phyloP scores from a whole-genome alignment of 2,113 vertebrate genomes.

The Anguilla japonica region DNA sequence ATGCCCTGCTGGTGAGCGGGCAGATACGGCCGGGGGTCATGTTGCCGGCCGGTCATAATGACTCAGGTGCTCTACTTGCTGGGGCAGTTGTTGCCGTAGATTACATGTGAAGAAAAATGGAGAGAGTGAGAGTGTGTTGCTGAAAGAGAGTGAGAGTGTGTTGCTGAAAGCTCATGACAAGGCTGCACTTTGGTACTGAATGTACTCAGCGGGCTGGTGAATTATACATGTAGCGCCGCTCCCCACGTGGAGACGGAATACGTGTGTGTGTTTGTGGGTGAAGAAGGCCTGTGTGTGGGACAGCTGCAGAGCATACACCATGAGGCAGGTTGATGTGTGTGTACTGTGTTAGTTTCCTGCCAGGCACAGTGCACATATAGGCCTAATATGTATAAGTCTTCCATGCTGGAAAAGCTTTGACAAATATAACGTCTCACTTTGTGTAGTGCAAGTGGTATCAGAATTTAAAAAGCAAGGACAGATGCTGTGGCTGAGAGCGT shows the following conservation, averaged over 20 bases:
- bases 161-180: not conserved
- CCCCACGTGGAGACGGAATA: not conserved
- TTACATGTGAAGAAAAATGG: not conserved
- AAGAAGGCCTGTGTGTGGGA: not conserved
- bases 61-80: not conserved
- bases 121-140: not conserved
- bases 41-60: not conserved
- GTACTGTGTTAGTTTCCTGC: not conserved
- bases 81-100: not conserved
- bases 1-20: not conserved
- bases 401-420: not conserved
- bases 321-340: not conserved
- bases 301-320: not conserved
- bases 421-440: not conserved
- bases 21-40: not conserved
- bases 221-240: conserved; percentile 1
- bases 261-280: conserved; percentile 3
- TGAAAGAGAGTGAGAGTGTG: conserved; percentile 2
- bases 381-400: not conserved
- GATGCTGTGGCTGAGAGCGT: not conserved
- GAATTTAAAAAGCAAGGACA: not conserved
- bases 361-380: too few species aligned
- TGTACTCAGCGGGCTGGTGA: not conserved
- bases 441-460: not conserved
- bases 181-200: not conserved